phyloP scores from a whole-genome alignment of 2,888 invertebrate species.

The Flexamia atlantica region DNA sequence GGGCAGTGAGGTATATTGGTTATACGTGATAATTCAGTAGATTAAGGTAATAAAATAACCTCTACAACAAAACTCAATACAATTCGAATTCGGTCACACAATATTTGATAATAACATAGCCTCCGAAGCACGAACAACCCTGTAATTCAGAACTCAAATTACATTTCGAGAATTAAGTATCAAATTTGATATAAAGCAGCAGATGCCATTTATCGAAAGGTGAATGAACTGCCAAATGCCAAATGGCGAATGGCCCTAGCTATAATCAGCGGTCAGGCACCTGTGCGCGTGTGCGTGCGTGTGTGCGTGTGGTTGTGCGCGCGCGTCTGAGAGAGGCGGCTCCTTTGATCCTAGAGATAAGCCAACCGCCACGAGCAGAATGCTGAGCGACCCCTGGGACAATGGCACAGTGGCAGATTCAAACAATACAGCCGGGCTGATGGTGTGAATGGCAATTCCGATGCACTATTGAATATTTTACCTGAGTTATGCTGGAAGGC shows the following conservation, averaged over 20 bases:
- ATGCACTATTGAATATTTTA: neutral
- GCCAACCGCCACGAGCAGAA: conserved; percentile 21
- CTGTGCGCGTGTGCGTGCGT: neutral
- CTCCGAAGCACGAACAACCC: conserved; percentile 6
- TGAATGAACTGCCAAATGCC: conserved; percentile 30
- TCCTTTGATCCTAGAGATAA: conserved; percentile 1
- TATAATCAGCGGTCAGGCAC: conserved; percentile 34
- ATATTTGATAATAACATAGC: conserved; percentile 9
- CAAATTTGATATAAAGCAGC: conserved; percentile 35
- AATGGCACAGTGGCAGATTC: conserved; percentile 40
- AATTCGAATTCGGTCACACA: neutral
- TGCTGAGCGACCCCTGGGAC: conserved; percentile 10
- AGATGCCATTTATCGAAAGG: neutral
- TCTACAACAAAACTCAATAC: neutral
- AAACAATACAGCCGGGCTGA: conserved; percentile 12
- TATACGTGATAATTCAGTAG: neutral
- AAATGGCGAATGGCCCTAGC: conserved; percentile 16
- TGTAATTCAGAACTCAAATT: conserved; percentile 14
- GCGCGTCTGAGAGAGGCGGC: conserved; percentile 7
- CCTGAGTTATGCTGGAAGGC: neutral
- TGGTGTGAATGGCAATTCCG: conserved; percentile 28
- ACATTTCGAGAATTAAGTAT: conserved; percentile 34
- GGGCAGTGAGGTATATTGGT: neutral
- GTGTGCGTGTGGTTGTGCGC: neutral
- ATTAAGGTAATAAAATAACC: neutral